A percentile compares a stretch with the other conserved stretches of the same genome.
Evolutionary conservation across 2,888 invertebrate genomes (phyloP).

Genomic region (Dusona sp.): DNA sequence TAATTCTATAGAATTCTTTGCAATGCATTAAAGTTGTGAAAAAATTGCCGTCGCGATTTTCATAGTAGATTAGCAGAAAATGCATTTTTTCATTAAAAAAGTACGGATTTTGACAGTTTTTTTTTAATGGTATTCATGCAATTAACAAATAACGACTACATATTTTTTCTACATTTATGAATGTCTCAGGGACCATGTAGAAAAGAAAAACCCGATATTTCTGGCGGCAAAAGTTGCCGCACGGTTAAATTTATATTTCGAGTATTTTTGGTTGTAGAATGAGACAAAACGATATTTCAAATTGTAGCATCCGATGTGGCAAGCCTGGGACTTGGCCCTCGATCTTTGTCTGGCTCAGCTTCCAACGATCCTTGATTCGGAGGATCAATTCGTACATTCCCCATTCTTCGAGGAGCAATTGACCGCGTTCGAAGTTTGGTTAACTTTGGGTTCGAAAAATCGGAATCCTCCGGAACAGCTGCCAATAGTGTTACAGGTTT

Average conservation of each 20-base stretch:
- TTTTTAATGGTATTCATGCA: too few species aligned
- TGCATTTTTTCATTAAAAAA: too few species aligned
- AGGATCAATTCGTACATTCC: conserved; percentile 89
- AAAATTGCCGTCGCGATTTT: too few species aligned
- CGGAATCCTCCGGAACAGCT: conserved; percentile 97
- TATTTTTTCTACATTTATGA: too few species aligned
- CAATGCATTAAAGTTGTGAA: too few species aligned
- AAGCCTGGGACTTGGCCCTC: conserved; percentile 98
- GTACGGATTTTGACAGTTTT: too few species aligned
- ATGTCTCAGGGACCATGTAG: too few species aligned
- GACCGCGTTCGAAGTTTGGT: conserved; percentile 98
- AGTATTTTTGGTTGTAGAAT: not conserved
- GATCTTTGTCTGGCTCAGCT: conserved; percentile 97
- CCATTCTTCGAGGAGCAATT: conserved; percentile 99
- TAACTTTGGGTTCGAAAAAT: conserved; percentile 91
- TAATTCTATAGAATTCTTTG: too few species aligned
- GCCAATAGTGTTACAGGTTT: conserved; percentile 97
- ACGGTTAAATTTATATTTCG: not conserved
- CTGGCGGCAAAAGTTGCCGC: too few species aligned
- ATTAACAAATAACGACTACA: too few species aligned
- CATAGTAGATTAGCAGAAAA: too few species aligned
- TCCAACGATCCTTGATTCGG: conserved; percentile 89
- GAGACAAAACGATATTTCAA: conserved; percentile 7
- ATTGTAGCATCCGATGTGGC: conserved; percentile 94
- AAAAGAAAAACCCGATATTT: too few species aligned